These are phyloP conservation scores for Barbus barbus DNA, from an alignment of 2,113 vertebrate genomes.

Conservation along the genomic window DNA sequence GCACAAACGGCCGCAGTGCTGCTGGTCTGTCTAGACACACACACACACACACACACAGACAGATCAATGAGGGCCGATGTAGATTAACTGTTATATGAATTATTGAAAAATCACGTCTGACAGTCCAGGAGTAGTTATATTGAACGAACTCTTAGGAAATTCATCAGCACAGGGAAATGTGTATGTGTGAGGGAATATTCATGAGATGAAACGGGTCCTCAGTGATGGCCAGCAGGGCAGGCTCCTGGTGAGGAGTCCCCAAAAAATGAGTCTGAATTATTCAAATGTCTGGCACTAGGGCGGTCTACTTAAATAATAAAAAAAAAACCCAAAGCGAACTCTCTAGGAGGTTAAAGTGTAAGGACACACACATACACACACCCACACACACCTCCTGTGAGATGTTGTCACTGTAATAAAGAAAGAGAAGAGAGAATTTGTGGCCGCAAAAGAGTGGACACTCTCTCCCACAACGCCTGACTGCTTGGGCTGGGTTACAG, in stretches of 20 bases:
- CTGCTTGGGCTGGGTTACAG: neutral
- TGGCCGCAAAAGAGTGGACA: neutral
- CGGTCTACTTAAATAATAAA: constrained; percentile 52
- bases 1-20: neutral
- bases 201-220: constrained; percentile 46
- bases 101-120: constrained; percentile 42
- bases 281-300: constrained; percentile 59
- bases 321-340: constrained; percentile 17
- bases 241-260: constrained; percentile 7
- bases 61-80: constrained; percentile 11
- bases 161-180: neutral
- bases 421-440: neutral
- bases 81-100: constrained; percentile 46
- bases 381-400: neutral
- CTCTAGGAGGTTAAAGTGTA: neutral
- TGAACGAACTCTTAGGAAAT: neutral
- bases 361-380: neutral
- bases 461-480: neutral
- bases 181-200: constrained; percentile 34
- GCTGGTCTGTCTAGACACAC: neutral
- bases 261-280: constrained; percentile 69
- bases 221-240: constrained; percentile 14
- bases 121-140: constrained; percentile 17
- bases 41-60: constrained; percentile 36
- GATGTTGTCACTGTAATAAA: neutral